These are phyloP conservation scores for Protodeltote pygarga DNA, from an alignment of 2,888 invertebrate genomes.

Conservation along the genomic window DNA sequence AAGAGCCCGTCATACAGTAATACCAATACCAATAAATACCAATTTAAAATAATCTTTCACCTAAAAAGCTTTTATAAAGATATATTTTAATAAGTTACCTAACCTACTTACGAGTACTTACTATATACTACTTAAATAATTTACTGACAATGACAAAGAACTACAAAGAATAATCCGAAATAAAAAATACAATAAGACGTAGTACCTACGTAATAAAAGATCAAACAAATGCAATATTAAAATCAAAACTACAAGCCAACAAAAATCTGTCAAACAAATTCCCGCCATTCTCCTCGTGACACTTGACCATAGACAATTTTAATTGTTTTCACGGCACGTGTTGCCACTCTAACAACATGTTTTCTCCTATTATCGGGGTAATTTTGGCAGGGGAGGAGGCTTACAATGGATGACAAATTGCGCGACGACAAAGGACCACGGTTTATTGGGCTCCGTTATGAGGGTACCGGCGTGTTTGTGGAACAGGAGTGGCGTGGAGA, in stretches of 20 bases:
- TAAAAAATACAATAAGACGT: neutral
- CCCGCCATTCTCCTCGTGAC: conserved; percentile 32
- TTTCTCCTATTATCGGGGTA: conserved; percentile 53
- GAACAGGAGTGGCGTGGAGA: conserved; percentile 53
- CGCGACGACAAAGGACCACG: conserved; percentile 79
- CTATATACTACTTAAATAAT: no score
- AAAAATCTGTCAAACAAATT: conserved; percentile 22
- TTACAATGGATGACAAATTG: conserved; percentile 84
- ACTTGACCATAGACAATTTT: conserved; percentile 69
- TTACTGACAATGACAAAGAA: no score
- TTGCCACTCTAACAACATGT: conserved; percentile 74
- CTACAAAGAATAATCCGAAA: no score
- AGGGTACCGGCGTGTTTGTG: conserved; percentile 76
- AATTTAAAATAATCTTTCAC: no score
- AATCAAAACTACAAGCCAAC: neutral
- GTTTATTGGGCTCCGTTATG: conserved; percentile 84
- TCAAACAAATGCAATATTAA: neutral
- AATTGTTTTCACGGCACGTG: conserved; percentile 81
- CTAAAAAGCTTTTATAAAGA: no score
- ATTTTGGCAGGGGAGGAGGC: conserved; percentile 40
- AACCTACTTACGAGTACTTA: no score
- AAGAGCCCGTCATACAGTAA: no score
- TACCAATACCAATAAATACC: no score
- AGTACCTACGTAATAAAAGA: neutral
- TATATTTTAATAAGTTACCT: no score